phyloP scores from a whole-genome alignment of 92 coral and sea anemone species.

The Zoanthus sansibaricus region DNA sequence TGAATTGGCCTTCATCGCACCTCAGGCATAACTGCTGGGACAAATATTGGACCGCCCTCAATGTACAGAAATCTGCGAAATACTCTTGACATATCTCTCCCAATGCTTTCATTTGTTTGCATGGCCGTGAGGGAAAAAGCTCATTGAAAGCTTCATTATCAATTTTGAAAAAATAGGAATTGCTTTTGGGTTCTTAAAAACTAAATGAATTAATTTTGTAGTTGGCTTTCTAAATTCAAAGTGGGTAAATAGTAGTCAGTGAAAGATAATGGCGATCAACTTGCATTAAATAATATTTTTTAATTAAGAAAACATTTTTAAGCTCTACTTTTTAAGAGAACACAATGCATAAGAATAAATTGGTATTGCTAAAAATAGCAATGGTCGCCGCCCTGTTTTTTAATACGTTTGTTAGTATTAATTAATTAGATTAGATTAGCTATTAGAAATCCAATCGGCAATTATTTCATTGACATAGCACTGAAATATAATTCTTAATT shows the following conservation, averaged over 20 bases:
- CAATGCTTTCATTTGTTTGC: neutral
- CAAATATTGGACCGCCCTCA: neutral
- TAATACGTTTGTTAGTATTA: too few species aligned
- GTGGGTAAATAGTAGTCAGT: neutral
- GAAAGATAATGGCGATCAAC: neutral
- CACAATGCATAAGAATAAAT: neutral
- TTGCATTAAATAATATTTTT: neutral
- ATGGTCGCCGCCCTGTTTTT: too few species aligned
- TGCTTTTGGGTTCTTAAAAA: neutral
- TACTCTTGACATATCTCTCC: neutral
- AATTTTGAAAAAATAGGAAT: neutral
- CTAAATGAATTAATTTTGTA: neutral
- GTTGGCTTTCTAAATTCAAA: neutral
- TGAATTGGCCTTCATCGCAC: neutral
- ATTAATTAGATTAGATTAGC: too few species aligned
- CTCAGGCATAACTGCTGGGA: neutral
- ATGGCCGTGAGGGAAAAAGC: neutral
- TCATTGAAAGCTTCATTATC: neutral
- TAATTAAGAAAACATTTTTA: neutral
- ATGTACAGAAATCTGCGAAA: neutral
- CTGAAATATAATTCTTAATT: too few species aligned
- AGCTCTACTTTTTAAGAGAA: neutral
- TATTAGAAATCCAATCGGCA: too few species aligned
- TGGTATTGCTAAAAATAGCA: neutral
- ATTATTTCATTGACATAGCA: too few species aligned